A percentile compares a stretch with the other conserved stretches of the same genome.
phyloP scores from a whole-genome alignment of 2,797 vertebrate genomes.

The Sibirionetta formosa region DNA sequence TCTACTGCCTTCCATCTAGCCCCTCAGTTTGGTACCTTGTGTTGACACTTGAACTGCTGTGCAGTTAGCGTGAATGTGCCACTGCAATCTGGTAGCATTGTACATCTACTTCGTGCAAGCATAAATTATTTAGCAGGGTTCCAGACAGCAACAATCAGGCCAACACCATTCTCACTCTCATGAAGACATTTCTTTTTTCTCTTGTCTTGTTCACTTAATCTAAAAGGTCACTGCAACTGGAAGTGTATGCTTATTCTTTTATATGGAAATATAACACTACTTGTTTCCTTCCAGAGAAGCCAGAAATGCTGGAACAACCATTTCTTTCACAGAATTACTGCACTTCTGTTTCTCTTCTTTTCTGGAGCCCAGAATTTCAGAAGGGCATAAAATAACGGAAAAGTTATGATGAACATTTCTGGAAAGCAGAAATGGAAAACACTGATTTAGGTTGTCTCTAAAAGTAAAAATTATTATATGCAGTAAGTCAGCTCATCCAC shows the following conservation, averaged over 20 bases:
- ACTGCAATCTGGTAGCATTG: background rate
- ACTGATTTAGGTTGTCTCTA: background rate
- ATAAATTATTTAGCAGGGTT: conserved; percentile 30
- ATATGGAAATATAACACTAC: background rate
- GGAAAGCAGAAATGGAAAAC: background rate
- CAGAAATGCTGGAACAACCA: conserved; percentile 9
- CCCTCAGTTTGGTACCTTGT: background rate
- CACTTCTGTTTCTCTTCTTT: background rate
- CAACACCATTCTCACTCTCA: background rate
- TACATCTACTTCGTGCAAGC: background rate
- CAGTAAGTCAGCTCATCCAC: background rate
- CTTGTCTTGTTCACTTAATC: background rate
- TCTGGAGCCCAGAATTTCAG: background rate
- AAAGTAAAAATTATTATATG: background rate
- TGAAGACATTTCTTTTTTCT: background rate
- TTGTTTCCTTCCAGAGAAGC: background rate
- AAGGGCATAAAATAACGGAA: background rate
- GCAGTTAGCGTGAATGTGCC: background rate
- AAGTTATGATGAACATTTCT: background rate
- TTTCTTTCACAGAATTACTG: background rate
- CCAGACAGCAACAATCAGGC: background rate
- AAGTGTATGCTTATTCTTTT: background rate
- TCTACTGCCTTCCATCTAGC: accelerated
- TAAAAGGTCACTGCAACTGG: background rate
- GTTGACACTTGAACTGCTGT: background rate